These are phyloP conservation scores for Azorinus chamasolen DNA, from an alignment of 2,888 invertebrate genomes.

Conservation along the genomic window DNA sequence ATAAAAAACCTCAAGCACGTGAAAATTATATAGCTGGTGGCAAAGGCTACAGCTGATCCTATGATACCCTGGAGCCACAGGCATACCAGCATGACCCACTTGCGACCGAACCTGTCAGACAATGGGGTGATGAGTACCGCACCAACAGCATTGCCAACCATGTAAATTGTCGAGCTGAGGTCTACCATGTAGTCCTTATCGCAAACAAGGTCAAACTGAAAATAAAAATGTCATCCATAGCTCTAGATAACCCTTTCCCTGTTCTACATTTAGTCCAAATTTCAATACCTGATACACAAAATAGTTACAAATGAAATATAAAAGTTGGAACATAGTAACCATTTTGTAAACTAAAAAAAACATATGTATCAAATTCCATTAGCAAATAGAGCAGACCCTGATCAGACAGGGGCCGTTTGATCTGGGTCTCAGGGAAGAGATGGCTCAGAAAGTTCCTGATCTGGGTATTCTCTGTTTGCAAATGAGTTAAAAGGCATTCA, in stretches of 20 bases:
- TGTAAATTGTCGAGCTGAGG: conserved; percentile 79
- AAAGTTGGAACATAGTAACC: background rate
- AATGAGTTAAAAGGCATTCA: no score
- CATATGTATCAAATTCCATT: no score
- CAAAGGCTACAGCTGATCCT: conserved; percentile 71
- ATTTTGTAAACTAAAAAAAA: no score
- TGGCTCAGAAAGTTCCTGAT: no score
- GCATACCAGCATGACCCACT: conserved; percentile 67
- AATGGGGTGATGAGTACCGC: conserved; percentile 75
- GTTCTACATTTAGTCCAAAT: no score
- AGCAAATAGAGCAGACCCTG: no score
- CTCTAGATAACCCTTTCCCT: no score
- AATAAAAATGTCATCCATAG: no score
- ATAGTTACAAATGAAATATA: no score
- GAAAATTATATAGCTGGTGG: conserved; percentile 69
- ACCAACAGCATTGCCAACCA: conserved; percentile 78
- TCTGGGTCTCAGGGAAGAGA: background rate
- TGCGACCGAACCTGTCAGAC: conserved; percentile 79
- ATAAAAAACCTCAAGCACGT: conserved; percentile 75
- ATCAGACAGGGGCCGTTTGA: no score
- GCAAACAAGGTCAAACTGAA: conserved; percentile 82
- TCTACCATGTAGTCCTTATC: conserved; percentile 74
- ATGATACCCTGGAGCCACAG: conserved; percentile 74
- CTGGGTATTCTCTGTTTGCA: no score
- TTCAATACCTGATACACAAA: no score